These are phyloP conservation scores for Cryptocephalus moraei DNA, from an alignment of 2,888 invertebrate genomes.

Conservation along the genomic window DNA sequence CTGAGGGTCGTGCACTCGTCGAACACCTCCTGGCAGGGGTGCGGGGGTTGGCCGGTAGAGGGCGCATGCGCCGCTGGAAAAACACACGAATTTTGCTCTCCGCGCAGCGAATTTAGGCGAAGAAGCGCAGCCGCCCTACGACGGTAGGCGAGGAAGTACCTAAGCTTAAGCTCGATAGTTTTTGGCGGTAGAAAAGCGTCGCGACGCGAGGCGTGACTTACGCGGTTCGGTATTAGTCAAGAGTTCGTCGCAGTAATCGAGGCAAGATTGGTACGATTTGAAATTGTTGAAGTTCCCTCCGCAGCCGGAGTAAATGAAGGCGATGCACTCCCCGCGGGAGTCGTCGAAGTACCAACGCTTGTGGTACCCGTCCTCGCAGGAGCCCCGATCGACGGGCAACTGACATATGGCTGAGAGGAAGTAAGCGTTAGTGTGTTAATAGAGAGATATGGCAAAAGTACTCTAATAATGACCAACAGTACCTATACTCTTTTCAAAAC, in stretches of 20 bases:
- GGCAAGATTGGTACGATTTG: conserved; percentile 60
- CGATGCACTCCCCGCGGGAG: conserved; percentile 56
- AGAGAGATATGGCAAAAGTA: neutral
- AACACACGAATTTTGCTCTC: no score
- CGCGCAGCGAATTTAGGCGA: no score
- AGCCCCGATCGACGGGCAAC: conserved; percentile 52
- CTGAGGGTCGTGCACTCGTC: conserved; percentile 52
- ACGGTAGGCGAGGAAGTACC: no score
- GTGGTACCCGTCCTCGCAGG: conserved; percentile 42
- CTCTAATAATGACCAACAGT: no score
- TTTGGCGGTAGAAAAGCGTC: no score
- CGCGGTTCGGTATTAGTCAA: conserved; percentile 26
- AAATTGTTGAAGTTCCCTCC: conserved; percentile 82
- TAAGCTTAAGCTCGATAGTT: neutral
- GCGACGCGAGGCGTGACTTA: conserved; percentile 25
- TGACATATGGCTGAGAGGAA: conserved; percentile 48
- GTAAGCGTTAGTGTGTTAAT: neutral
- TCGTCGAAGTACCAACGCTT: conserved; percentile 69
- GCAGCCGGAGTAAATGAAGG: conserved; percentile 80
- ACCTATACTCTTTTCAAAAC: no score
- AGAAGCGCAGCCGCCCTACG: no score
- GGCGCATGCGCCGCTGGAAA: conserved; percentile 9
- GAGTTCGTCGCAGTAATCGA: conserved; percentile 44
- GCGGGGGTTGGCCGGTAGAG: conserved; percentile 27
- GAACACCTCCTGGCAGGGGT: conserved; percentile 44